Base-by-base conservation (phyloP, 1,140 invertebrate species). In the Euschistus heros region DNA sequence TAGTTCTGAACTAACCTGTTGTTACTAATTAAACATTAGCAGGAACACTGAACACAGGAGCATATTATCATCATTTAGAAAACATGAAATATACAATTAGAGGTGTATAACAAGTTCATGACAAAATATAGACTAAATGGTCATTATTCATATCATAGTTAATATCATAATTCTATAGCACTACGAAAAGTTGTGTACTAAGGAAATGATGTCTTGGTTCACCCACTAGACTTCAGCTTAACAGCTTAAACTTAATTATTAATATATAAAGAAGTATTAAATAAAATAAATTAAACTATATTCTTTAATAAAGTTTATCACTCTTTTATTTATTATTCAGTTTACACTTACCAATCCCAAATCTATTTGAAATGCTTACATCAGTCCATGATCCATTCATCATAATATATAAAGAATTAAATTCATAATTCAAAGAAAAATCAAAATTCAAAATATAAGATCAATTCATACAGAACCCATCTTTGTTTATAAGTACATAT, bases 331-430 rank as follows among this genome's bases (percentile, higher is more conserved):
- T n/a, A 44, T 57, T 63, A 46, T 61, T 54, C 17, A 10, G 6
- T 13, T 37, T 37, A 10, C n/a, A 64, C 64, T 66, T 55, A 68
- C 67, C 67, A 27, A 68, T 68, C 57, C 46, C 67, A 66, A 63
- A 68, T 63, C 61, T 68, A 33, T 64, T 50, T n/a, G 63, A 55
- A 15, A 30, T 50, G 24, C 15, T 17, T 4, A 52, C 52, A 24
- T 26, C 26, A 27, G 27, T 55, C 63, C 63, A 64, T n/a, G 63
- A 64, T 24, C 17, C 17, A 8, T 55, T 54, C 24, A 64, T 54
- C 14, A 64, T 52, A 55, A 18, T 24, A 15, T 5, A 18, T 13
- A 30, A 30, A 26, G 17, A 42, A 55, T 6, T 2, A 54, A 33
- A 55, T 13, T 54, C 22, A 27, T 52, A 7, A 22, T 30, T 26